A percentile compares a stretch with the other conserved stretches of the same genome.
phyloP scores from a whole-genome alignment of 2,113 vertebrate species.

The Cyanoramphus novaezelandiae region DNA sequence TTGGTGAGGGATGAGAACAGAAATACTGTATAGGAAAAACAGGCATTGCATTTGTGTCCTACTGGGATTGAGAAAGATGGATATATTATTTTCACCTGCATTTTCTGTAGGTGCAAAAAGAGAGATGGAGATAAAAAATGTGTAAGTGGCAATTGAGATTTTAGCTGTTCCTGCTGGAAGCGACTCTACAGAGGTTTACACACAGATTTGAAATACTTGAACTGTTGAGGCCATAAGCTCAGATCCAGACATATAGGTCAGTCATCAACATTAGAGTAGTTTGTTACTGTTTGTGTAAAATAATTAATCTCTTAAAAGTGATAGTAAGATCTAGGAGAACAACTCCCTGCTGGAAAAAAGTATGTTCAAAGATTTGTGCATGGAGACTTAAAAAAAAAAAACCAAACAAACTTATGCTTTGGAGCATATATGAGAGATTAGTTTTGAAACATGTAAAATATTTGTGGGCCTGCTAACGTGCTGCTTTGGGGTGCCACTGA shows the following conservation, averaged over 20 bases:
- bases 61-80: neutral
- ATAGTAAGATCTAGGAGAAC: neutral
- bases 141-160: neutral
- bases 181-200: neutral
- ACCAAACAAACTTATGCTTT: neutral
- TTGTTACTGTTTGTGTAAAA: neutral
- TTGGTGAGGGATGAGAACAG: neutral
- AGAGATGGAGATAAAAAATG: neutral
- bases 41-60: neutral
- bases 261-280: neutral
- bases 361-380: neutral
- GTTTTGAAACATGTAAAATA: neutral
- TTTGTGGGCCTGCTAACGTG: neutral
- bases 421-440: neutral
- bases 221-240: neutral
- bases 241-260: neutral
- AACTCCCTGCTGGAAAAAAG: neutral
- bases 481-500: neutral
- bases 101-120: neutral
- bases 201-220: neutral
- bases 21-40: neutral
- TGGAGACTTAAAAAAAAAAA: neutral
- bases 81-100: neutral
- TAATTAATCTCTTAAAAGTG: neutral
- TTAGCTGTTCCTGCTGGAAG: neutral